Evolutionary conservation across 2,888 invertebrate genomes (phyloP).

Genomic region (Apomyelois bistriatella): DNA sequence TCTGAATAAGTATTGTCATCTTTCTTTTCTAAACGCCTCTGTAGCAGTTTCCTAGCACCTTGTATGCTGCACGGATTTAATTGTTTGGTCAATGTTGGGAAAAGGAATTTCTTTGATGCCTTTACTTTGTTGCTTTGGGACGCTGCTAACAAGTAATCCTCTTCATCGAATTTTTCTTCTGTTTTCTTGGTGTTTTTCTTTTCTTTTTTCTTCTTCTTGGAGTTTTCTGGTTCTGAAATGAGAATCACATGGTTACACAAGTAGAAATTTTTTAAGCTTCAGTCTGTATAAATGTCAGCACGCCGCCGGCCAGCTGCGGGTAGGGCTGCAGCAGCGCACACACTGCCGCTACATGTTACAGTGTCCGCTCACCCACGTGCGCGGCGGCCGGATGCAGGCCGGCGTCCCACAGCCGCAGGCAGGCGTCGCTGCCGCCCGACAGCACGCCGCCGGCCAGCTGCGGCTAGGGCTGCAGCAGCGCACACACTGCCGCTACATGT

Average conservation of each 20-base stretch:
- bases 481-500: no score
- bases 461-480: no score
- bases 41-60: slow-evolving; percentile 34
- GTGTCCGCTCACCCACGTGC: no score
- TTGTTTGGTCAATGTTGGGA: slow-evolving; percentile 42
- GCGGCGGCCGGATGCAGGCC: no score
- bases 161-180: slow-evolving; percentile 11
- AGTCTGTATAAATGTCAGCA: no score
- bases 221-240: slow-evolving; percentile 29
- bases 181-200: slow-evolving; percentile 22
- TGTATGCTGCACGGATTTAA: slow-evolving; percentile 22
- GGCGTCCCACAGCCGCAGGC: no score
- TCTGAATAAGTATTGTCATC: background rate
- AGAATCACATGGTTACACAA: slow-evolving; percentile 1
- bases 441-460: no score
- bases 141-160: slow-evolving; percentile 25
- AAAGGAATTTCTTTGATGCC: slow-evolving; percentile 40
- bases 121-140: slow-evolving; percentile 26
- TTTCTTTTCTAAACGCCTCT: slow-evolving; percentile 32
- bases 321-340: no score
- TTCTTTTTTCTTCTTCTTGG: slow-evolving; percentile 28
- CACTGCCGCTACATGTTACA: no score
- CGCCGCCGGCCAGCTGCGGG: no score
- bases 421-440: no score
- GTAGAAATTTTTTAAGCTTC: no score